Evolutionary conservation across 2,797 vertebrate genomes (phyloP).

Genomic region (Karalla daura): DNA sequence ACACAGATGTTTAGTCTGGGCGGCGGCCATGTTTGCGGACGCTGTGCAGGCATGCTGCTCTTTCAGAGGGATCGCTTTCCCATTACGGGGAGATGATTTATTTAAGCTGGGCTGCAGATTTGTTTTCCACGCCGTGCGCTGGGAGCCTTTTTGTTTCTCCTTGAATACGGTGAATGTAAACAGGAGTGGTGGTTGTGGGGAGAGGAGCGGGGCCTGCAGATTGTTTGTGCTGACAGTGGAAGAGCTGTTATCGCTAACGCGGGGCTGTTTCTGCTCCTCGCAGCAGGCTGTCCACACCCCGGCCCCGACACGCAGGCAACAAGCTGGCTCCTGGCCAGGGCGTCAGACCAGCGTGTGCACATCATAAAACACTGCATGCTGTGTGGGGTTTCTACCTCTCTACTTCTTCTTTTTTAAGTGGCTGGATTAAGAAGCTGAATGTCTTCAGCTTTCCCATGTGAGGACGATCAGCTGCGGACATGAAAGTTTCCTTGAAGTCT

Average conservation of each 20-base stretch:
- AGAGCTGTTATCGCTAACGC: conserved; percentile 53
- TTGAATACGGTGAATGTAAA: conserved; percentile 38
- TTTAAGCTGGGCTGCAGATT: conserved; percentile 54
- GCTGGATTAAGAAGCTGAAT: conserved; percentile 37
- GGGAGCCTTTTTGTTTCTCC: conserved; percentile 28
- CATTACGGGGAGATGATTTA: conserved; percentile 51
- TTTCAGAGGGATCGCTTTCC: conserved; percentile 36
- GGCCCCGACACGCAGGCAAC: conserved; percentile 15
- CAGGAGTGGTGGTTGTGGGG: conserved; percentile 15
- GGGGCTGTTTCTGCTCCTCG: conserved; percentile 40
- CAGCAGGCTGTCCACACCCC: conserved; percentile 41
- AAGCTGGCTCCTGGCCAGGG: conserved; percentile 48
- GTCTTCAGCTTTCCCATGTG: conserved; percentile 27
- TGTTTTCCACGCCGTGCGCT: conserved; percentile 46
- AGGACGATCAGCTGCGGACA: conserved; percentile 33
- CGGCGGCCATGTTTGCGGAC: conserved; percentile 50
- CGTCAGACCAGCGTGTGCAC: conserved; percentile 44
- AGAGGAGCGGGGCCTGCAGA: conserved; percentile 29
- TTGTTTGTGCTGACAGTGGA: conserved; percentile 58
- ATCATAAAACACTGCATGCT: conserved; percentile 52
- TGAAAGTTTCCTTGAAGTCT: conserved; percentile 42
- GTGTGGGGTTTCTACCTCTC: conserved; percentile 13
- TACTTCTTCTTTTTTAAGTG: conserved; percentile 10
- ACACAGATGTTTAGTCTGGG: conserved; percentile 25
- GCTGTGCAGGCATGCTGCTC: conserved; percentile 14